A percentile compares a stretch with the other conserved stretches of the same genome.
Conservation (phyloP, 2,113 vertebrate genomes). For the Chionomys nivalis region DNA sequence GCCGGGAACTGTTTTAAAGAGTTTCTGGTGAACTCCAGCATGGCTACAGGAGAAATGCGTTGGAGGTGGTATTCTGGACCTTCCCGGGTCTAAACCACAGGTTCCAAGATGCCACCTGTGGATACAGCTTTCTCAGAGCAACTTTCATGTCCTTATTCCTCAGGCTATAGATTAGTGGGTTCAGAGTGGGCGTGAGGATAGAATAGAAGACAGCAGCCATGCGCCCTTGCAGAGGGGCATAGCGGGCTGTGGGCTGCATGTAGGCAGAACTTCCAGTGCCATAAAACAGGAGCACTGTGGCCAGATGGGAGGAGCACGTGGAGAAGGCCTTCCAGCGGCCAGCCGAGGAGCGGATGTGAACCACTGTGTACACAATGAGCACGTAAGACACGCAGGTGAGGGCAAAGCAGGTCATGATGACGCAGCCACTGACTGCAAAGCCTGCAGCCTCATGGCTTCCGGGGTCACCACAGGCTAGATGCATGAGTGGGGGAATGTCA, state of each 20-base stretch:
- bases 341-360: neutral
- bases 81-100: neutral
- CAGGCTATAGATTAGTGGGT: conserved; percentile 53
- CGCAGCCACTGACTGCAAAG: neutral
- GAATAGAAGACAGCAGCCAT: conserved; percentile 52
- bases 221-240: neutral
- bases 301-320: conserved; percentile 23
- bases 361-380: neutral
- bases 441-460: neutral
- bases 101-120: neutral
- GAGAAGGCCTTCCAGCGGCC: conserved; percentile 52
- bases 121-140: conserved; percentile 39
- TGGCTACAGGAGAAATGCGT: fast-evolving
- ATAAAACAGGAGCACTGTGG: conserved; percentile 22
- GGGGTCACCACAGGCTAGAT: neutral
- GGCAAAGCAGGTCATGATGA: conserved; percentile 41
- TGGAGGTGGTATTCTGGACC: neutral
- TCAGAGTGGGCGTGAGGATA: conserved; percentile 20
- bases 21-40: neutral
- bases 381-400: neutral
- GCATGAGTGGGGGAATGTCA: conserved; percentile 29
- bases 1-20: neutral
- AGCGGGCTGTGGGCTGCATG: neutral
- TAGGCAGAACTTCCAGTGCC: conserved; percentile 37
- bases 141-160: conserved; percentile 50